These are phyloP conservation scores for Daktulosphaira vitifoliae DNA, from an alignment of 1,140 invertebrate genomes.

Conservation along the genomic window DNA sequence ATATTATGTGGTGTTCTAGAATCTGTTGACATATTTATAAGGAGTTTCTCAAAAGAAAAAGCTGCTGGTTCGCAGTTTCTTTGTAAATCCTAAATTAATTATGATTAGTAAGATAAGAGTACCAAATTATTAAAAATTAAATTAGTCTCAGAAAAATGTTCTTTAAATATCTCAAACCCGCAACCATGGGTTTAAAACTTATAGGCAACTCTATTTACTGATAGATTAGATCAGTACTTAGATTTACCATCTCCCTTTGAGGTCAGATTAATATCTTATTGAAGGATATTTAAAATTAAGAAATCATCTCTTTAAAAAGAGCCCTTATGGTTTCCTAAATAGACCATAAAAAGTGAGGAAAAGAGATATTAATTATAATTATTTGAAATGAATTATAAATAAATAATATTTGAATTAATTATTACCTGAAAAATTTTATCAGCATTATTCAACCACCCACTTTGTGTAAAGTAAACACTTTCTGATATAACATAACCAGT, in stretches of 20 bases:
- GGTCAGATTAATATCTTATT: too few species aligned
- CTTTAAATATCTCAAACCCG: neutral
- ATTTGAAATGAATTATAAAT: neutral
- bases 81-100: conserved; percentile 58
- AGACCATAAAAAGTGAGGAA: neutral
- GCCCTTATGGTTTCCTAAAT: neutral
- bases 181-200: neutral
- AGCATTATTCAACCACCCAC: conserved; percentile 67
- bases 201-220: neutral
- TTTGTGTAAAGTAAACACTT: conserved; percentile 85
- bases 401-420: conserved; percentile 9
- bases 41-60: conserved; percentile 77
- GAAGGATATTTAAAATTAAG: too few species aligned
- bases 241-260: too few species aligned
- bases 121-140: neutral
- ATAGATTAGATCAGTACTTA: too few species aligned
- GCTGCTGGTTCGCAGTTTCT: conserved; percentile 81
- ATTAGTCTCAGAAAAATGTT: neutral
- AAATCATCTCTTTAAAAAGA: neutral
- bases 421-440: conserved; percentile 63
- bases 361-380: neutral
- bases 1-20: conserved; percentile 55
- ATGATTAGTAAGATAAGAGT: neutral
- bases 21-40: conserved; percentile 70
- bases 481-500: conserved; percentile 87